Percentiles rank a stretch among this genome's conserved stretches.
Conservation (phyloP, 2,888 invertebrate species). For the Dryomyza anilis region DNA sequence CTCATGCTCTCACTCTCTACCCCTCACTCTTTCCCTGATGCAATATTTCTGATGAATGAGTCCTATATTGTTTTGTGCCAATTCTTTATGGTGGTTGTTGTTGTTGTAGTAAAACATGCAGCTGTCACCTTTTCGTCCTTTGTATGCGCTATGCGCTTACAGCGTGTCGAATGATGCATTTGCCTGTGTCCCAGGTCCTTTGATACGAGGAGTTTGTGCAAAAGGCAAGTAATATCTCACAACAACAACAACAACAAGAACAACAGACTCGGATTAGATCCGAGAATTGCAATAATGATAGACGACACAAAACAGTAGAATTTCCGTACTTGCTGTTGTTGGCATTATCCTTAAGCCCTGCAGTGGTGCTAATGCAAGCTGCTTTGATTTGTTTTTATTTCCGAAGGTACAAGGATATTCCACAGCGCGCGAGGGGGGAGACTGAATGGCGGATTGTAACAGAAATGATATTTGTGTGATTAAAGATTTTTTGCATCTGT, state of each 20-base stretch:
- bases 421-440: too few species aligned
- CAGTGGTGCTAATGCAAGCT: not conserved
- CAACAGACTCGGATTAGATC: not conserved
- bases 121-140: constrained; percentile 35
- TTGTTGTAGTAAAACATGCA: constrained; percentile 36
- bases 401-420: not conserved
- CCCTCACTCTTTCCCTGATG: constrained; percentile 11
- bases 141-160: constrained; percentile 29
- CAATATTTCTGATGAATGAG: constrained; percentile 22
- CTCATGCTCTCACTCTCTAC: constrained; percentile 29
- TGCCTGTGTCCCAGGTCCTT: constrained; percentile 8
- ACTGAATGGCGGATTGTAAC: too few species aligned
- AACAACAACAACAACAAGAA: not conserved
- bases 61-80: constrained; percentile 32
- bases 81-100: constrained; percentile 4
- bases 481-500: not conserved
- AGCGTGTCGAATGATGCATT: constrained; percentile 12
- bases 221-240: constrained; percentile 2
- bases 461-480: too few species aligned
- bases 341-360: not conserved
- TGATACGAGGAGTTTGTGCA: constrained; percentile 3
- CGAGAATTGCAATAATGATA: not conserved
- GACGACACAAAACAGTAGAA: not conserved
- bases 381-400: not conserved
- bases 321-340: too few species aligned